Conservation (phyloP, 1,140 invertebrate genomes). For the Atopsyche davidsoni region DNA sequence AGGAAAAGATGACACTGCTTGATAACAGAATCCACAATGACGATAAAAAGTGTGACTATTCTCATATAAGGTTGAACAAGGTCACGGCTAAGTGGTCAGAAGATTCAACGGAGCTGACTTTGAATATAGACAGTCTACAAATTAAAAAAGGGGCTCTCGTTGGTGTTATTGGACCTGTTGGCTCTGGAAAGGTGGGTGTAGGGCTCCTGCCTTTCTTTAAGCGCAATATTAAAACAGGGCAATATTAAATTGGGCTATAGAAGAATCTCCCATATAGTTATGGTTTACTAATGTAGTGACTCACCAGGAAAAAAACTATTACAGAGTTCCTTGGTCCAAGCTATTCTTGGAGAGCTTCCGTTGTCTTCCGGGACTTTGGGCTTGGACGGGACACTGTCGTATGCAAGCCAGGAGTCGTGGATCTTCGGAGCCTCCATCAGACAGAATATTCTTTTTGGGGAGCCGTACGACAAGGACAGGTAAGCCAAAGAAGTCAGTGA, state of each 20-base stretch:
- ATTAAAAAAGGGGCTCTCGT: conserved; percentile 52
- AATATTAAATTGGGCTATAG: background rate
- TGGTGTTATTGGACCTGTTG: conserved; percentile 58
- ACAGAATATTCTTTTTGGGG: conserved; percentile 19
- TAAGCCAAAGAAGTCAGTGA: background rate
- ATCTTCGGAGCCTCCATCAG: conserved; percentile 47
- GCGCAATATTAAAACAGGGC: background rate
- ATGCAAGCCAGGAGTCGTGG: conserved; percentile 75
- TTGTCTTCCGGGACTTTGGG: conserved; percentile 46
- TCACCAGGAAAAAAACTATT: too few relatives aligned
- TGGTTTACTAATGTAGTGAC: background rate
- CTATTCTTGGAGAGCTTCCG: conserved; percentile 57
- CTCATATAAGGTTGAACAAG: conserved; percentile 23
- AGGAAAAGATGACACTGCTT: background rate
- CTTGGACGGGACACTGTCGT: conserved; percentile 56
- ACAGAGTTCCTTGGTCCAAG: conserved; percentile 51
- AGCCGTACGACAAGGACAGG: conserved; percentile 11
- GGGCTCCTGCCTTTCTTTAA: background rate
- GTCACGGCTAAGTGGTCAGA: conserved; percentile 35
- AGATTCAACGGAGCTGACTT: conserved; percentile 31
- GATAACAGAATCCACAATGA: background rate
- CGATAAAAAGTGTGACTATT: background rate
- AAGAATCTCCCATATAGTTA: too few relatives aligned
- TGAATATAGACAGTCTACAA: conserved; percentile 48
- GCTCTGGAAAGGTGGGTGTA: conserved; percentile 47